Percentiles rank a stretch among this genome's conserved stretches.
Conservation (phyloP, 2,888 invertebrate species). For the Chrysomela aeneicollis region DNA sequence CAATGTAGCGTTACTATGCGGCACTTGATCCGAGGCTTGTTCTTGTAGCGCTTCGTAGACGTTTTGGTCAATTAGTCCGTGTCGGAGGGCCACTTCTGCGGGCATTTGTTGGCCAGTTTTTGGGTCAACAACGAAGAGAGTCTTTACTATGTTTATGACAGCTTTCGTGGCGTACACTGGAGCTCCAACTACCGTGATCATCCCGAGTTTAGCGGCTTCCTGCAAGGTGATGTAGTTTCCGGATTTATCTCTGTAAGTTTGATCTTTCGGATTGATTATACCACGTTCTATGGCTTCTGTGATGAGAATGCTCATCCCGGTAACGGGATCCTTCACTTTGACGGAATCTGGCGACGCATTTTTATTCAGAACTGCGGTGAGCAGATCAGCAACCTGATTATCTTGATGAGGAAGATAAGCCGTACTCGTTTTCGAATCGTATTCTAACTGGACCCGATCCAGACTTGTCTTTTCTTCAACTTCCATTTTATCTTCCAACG, state of each 20-base stretch:
- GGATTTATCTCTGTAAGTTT: slow-evolving; percentile 72
- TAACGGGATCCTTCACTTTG: slow-evolving; percentile 74
- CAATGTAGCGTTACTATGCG: slow-evolving; percentile 23
- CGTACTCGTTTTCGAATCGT: slow-evolving; percentile 78
- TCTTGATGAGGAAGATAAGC: slow-evolving; percentile 74
- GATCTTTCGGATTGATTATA: slow-evolving; percentile 75
- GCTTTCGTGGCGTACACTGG: slow-evolving; percentile 77
- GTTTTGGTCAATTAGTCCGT: slow-evolving; percentile 73
- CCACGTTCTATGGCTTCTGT: slow-evolving; percentile 80
- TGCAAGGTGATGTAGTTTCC: slow-evolving; percentile 73
- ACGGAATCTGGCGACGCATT: slow-evolving; percentile 74
- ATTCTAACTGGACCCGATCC: slow-evolving; percentile 78
- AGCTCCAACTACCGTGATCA: slow-evolving; percentile 78
- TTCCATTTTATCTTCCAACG: slow-evolving; percentile 66
- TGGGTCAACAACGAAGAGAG: slow-evolving; percentile 76
- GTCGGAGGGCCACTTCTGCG: slow-evolving; percentile 80
- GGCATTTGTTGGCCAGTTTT: slow-evolving; percentile 81
- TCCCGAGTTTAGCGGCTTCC: slow-evolving; percentile 80
- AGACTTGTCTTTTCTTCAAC: slow-evolving; percentile 59
- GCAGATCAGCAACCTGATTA: slow-evolving; percentile 74
- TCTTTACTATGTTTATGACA: slow-evolving; percentile 70
- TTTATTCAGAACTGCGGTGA: slow-evolving; percentile 80
- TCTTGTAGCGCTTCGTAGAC: slow-evolving; percentile 65
- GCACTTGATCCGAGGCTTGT: slow-evolving; percentile 48
- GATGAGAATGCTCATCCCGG: slow-evolving; percentile 72